Evolutionary conservation across 2,797 vertebrate species (phyloP).

Genomic region (Microctenopoma lineatum): DNA sequence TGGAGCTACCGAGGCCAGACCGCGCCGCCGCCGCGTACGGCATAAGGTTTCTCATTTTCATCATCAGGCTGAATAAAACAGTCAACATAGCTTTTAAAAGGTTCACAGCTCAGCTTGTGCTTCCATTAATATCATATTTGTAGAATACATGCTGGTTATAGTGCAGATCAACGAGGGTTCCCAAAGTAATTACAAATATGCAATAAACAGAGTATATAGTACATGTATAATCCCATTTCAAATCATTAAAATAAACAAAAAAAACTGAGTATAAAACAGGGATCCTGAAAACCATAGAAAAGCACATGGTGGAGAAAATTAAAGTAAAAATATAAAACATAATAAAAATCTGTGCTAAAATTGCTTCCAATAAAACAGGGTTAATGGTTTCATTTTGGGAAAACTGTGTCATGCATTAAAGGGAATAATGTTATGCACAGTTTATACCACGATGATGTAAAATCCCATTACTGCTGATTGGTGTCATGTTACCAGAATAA

Average conservation of each 20-base stretch:
- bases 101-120: not conserved
- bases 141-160: not conserved
- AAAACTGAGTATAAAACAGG: not conserved
- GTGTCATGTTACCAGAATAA: slow-evolving; percentile 5
- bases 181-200: slow-evolving; percentile 5
- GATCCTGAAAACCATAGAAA: too few species aligned
- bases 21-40: not conserved
- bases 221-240: slow-evolving; percentile 1
- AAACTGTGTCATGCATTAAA: slow-evolving; percentile 11
- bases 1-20: not conserved
- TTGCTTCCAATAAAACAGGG: not conserved
- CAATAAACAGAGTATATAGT: slow-evolving; percentile 7
- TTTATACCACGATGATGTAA: slow-evolving; percentile 4
- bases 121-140: not conserved
- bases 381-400: not conserved
- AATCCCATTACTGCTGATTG: slow-evolving; percentile 10
- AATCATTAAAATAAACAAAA: not conserved
- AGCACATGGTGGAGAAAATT: not conserved
- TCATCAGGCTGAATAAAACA: too few species aligned
- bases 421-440: not conserved
- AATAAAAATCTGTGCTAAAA: not conserved
- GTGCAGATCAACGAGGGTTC: not conserved
- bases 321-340: not conserved
- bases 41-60: not conserved
- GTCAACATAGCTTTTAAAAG: not conserved